phyloP scores from a whole-genome alignment of 37 sponge, comb jelly and placozoan genomes.

The Lycopodina hypogea region DNA sequence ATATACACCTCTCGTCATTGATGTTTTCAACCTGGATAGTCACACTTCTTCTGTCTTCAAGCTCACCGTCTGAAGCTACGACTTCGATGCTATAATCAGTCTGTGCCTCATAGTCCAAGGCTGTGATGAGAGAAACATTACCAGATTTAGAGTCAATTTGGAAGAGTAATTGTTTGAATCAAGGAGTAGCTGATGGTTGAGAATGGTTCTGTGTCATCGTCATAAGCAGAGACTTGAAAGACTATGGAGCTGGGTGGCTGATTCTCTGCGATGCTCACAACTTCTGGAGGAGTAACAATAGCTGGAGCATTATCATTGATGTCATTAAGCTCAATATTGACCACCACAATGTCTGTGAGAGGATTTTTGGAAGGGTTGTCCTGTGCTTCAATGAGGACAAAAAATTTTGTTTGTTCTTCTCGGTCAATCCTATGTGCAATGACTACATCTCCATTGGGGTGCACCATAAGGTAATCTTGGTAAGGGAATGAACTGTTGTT shows the following conservation, averaged over 20 bases:
- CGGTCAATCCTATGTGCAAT: constrained; percentile 31
- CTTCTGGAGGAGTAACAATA: constrained; percentile 19
- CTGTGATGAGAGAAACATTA: background rate
- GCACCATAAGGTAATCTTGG: constrained; percentile 29
- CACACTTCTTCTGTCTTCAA: background rate
- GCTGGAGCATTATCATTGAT: constrained; percentile 59
- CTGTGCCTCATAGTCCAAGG: constrained; percentile 33
- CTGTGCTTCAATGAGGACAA: constrained; percentile 36
- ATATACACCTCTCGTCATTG: constrained; percentile 51
- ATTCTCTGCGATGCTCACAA: background rate
- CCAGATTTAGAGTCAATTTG: constrained; percentile 46
- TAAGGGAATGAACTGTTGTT: constrained; percentile 18
- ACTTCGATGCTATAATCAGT: constrained; percentile 9
- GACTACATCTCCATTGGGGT: constrained; percentile 15
- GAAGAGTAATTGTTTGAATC: background rate
- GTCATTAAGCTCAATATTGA: constrained; percentile 49
- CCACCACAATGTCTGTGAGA: constrained; percentile 7
- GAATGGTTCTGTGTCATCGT: constrained; percentile 33
- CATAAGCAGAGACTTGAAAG: constrained; percentile 24
- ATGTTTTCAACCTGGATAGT: constrained; percentile 37
- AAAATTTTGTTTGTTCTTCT: constrained; percentile 14
- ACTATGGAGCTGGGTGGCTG: background rate
- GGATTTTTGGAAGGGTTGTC: constrained; percentile 22
- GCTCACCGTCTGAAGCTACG: constrained; percentile 23
- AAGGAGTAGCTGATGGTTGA: constrained; percentile 30